Evolutionary conservation across 1,140 invertebrate genomes (phyloP).

Genomic region (Pseudoatta argentina): DNA sequence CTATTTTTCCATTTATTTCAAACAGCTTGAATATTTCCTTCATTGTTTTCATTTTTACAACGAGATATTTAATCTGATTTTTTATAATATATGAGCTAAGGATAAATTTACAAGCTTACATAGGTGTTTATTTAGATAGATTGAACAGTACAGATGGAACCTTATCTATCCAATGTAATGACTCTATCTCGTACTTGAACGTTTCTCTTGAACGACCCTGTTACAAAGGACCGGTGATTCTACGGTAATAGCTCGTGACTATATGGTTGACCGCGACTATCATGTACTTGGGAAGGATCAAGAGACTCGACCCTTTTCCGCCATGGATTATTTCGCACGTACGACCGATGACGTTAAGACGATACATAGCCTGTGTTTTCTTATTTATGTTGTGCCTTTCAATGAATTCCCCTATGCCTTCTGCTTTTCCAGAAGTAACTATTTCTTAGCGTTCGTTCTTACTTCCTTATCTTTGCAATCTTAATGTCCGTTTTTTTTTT

Average conservation of each 20-base stretch:
- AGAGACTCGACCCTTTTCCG: constrained; percentile 32
- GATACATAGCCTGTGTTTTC: constrained; percentile 3
- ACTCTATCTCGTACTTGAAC: constrained; percentile 67
- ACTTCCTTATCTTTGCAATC: not conserved
- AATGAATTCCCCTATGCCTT: constrained; percentile 36
- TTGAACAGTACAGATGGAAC: constrained; percentile 71
- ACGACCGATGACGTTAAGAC: not conserved
- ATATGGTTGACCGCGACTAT: constrained; percentile 71
- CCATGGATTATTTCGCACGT: constrained; percentile 56
- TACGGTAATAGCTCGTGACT: constrained; percentile 74
- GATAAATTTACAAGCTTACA: constrained; percentile 25
- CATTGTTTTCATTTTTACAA: not conserved
- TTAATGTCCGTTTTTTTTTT: not conserved
- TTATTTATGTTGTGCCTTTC: constrained; percentile 55
- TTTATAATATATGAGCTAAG: not conserved
- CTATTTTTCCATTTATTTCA: not conserved
- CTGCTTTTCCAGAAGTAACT: constrained; percentile 49
- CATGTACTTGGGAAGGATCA: constrained; percentile 55
- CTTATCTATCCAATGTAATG: constrained; percentile 67
- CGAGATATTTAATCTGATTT: not conserved
- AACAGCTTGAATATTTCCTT: not conserved
- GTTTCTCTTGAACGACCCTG: constrained; percentile 69
- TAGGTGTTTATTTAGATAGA: constrained; percentile 61
- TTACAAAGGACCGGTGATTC: constrained; percentile 69
- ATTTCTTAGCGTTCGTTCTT: constrained; percentile 65